Evolutionary conservation across 2,888 invertebrate species (phyloP), one percentile per base, ranked within the genome.

Genomic region (Hypselothyrea guttata): DNA sequence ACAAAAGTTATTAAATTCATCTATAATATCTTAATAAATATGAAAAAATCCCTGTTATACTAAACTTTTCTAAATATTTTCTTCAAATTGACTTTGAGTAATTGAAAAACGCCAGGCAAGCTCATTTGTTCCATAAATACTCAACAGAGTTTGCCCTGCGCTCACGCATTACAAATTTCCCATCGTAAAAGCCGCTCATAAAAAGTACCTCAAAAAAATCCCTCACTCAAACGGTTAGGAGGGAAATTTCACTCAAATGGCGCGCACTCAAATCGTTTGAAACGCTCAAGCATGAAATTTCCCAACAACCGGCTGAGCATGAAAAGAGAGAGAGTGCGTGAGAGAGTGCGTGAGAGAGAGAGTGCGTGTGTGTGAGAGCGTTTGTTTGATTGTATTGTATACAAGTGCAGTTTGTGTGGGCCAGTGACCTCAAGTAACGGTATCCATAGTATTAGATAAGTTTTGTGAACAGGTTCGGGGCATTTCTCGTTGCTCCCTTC

Each of bases 401-500:
- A 71, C 75, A 79, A 75, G 78, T 76, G 81, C 77, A 76, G 62
- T 62, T 22, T 60, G 58, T 61, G 63, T 79, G 83, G 79, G 83
- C 84, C 87, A 83, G 70, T 83, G 87, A 83, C 83, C 83, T 69
- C 65, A 71, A 69, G 65, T 83, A 86, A 86, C 87, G 86, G 86
- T 86, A 86, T 81, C 79, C 86, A 74, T 84, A 86, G 86, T 86
- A 84, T 79, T 79, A 74, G 67, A 79, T 84, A 86, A 85, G 71
- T 71, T 4, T 74, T 31, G 45, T 67, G 58, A 42, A 55, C 61
- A 53, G 70, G 56, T 55, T 31, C 56, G 33, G 57, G 33, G 56
- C 46, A 56, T 48, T 63, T 60, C 51, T 52, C 41, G 27, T 41
- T 46, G 38, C 45, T 37, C 47, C 30, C 18, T 56, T 62, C 41